Evolutionary conservation across 2,888 invertebrate species (phyloP).

Genomic region (Xestia rhomboidea): DNA sequence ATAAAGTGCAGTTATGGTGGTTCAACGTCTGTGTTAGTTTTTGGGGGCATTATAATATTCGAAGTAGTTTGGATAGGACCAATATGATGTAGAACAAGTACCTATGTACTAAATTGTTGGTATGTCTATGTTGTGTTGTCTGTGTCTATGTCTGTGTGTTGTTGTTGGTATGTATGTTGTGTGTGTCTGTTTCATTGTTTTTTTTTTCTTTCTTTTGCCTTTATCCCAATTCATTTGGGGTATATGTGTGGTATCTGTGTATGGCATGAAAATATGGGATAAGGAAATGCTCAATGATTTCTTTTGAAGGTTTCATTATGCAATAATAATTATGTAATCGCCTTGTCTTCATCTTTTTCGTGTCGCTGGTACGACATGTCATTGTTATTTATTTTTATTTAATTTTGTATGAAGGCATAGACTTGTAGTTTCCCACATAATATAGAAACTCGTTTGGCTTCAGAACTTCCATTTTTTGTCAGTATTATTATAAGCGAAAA

Average conservation of each 20-base stretch:
- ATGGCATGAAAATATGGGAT: background rate
- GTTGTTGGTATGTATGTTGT: too few species aligned
- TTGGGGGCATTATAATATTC: constrained; percentile 56
- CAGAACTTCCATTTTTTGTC: background rate
- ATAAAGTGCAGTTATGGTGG: constrained; percentile 75
- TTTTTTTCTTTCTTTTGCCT: too few species aligned
- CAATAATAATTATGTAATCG: background rate
- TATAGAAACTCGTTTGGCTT: background rate
- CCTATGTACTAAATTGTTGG: background rate
- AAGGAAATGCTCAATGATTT: background rate
- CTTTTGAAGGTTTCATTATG: background rate
- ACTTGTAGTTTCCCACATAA: background rate
- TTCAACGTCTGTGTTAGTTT: constrained; percentile 58
- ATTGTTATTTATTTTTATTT: background rate
- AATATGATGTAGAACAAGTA: background rate
- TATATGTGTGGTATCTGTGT: too few species aligned
- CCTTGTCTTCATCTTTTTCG: background rate
- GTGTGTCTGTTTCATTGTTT: too few species aligned
- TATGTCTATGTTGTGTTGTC: too few species aligned
- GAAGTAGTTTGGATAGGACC: background rate
- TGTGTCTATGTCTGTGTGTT: too few species aligned
- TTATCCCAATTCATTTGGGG: too few species aligned
- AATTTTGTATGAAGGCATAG: background rate
- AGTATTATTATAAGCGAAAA: background rate
- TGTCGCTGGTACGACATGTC: too few species aligned